Conservation (phyloP, 1,140 invertebrate genomes). For the Stratiolaelaps scimitus region DNA sequence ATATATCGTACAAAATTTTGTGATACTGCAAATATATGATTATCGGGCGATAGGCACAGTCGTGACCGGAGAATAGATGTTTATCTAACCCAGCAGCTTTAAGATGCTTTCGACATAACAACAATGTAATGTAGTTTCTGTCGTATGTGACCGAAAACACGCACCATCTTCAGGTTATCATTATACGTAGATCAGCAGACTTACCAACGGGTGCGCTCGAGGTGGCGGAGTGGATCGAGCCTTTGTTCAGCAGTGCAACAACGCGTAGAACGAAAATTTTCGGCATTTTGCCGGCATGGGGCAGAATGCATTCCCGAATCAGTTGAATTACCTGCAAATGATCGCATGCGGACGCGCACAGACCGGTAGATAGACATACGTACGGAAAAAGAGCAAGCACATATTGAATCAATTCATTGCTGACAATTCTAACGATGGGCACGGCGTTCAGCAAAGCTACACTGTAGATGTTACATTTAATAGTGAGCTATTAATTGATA, state of each 20-base stretch:
- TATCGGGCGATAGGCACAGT: no score
- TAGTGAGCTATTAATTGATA: no score
- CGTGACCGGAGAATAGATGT: no score
- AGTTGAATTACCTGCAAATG: constrained; percentile 61
- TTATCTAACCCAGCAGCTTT: no score
- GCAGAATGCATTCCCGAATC: constrained; percentile 68
- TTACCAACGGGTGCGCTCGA: constrained; percentile 44
- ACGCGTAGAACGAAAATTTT: constrained; percentile 72
- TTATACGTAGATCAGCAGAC: constrained; percentile 31
- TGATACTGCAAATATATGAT: no score
- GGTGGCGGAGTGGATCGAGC: constrained; percentile 80
- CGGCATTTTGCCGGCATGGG: constrained; percentile 62
- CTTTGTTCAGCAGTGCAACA: constrained; percentile 77
- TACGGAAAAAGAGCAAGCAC: constrained; percentile 30
- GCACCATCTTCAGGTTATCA: neutral
- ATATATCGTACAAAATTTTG: no score
- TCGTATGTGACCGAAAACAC: neutral
- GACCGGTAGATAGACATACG: neutral
- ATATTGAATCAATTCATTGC: constrained; percentile 38
- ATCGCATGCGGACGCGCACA: constrained; percentile 12
- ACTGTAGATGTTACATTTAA: no score
- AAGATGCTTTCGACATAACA: no score
- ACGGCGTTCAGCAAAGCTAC: no score
- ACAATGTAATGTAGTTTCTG: constrained; percentile 27
- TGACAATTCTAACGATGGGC: no score